Conservation (phyloP, 2,113 vertebrate genomes). For the Felis chaus region DNA sequence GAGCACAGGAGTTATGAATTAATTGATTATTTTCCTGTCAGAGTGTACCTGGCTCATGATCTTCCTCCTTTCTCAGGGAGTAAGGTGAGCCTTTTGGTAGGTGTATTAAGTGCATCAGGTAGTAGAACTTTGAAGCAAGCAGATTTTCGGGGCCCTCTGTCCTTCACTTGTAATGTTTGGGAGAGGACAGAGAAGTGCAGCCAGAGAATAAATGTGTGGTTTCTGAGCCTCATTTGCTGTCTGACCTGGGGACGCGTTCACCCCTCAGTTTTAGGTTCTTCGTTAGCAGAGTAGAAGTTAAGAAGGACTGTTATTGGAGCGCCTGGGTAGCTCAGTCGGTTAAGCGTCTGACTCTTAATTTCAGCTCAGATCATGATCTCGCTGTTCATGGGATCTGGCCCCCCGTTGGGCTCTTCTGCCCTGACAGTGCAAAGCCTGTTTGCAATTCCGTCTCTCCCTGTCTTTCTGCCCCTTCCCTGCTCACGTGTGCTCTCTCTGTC, state of each 20-base stretch:
- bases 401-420: no score
- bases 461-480: no score
- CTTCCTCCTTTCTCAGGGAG: neutral
- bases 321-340: no score
- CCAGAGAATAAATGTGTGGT: neutral
- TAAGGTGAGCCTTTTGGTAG: neutral
- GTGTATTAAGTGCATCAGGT: neutral
- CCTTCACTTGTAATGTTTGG: neutral
- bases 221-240: neutral
- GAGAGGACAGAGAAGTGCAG: neutral
- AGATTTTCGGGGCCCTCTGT: neutral
- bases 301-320: neutral
- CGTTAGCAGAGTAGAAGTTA: neutral
- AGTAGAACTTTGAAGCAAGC: neutral
- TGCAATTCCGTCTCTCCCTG: no score
- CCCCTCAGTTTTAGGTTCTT: neutral
- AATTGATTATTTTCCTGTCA: neutral
- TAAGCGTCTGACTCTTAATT: no score
- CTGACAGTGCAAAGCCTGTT: no score
- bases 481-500: no score
- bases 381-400: no score
- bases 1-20: neutral
- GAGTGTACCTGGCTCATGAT: neutral
- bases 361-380: no score
- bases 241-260: neutral